These are phyloP conservation scores for Epinephelus awoara DNA, from an alignment of 2,797 vertebrate genomes.

Conservation along the genomic window DNA sequence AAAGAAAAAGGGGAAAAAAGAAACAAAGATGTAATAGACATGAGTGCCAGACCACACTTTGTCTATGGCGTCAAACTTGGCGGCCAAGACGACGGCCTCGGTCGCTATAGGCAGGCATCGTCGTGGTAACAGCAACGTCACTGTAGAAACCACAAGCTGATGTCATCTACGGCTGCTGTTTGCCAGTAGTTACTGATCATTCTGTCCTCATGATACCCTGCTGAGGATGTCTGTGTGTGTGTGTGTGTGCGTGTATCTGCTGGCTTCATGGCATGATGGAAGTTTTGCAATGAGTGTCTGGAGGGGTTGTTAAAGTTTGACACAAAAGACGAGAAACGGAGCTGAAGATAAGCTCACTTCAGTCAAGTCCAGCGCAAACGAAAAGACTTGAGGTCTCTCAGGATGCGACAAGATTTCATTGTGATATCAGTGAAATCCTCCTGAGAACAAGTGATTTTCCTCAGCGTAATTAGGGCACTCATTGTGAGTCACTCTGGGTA, in stretches of 20 bases:
- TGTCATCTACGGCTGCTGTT: constrained; percentile 65
- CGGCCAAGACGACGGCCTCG: constrained; percentile 39
- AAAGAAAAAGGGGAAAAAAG: background rate
- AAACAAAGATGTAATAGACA: constrained; percentile 39
- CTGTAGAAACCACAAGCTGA: constrained; percentile 68
- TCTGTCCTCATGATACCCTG: constrained; percentile 63
- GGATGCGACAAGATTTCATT: background rate
- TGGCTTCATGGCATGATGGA: constrained; percentile 5
- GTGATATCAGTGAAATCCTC: background rate
- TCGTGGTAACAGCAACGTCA: constrained; percentile 65
- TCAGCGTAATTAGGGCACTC: background rate
- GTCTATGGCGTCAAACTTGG: constrained; percentile 77
- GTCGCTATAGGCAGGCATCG: constrained; percentile 53
- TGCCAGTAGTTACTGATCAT: constrained; percentile 55
- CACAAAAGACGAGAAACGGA: constrained; percentile 10
- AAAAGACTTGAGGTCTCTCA: background rate
- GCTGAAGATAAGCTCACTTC: background rate
- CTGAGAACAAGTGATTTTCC: background rate
- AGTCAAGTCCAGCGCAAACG: background rate
- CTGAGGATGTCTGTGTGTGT: constrained; percentile 25
- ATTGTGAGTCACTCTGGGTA: background rate
- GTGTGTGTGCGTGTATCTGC: constrained; percentile 30
- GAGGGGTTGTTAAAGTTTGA: constrained; percentile 6
- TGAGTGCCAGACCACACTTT: constrained; percentile 75
- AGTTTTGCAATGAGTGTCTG: constrained; percentile 30